Evolutionary conservation across 2,888 invertebrate genomes (phyloP).

Genomic region (Limenitis camilla): DNA sequence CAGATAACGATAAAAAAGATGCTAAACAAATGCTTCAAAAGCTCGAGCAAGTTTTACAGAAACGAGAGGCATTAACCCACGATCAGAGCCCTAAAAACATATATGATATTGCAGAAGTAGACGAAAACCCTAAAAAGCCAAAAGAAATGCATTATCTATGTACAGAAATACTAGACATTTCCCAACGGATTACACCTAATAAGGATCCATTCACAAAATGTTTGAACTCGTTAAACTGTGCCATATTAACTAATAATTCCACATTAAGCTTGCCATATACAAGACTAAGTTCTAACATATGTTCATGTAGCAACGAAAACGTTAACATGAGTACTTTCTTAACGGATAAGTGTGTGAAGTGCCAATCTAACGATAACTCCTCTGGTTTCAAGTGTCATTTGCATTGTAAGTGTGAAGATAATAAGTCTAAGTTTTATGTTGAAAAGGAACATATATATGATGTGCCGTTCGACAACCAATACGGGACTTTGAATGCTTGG

Average conservation of each 20-base stretch:
- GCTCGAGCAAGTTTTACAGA: conserved; percentile 75
- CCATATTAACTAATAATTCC: conserved; percentile 45
- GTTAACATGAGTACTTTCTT: conserved; percentile 31
- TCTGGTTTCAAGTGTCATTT: conserved; percentile 59
- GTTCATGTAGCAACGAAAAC: conserved; percentile 44
- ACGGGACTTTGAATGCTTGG: conserved; percentile 47
- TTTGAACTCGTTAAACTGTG: conserved; percentile 62
- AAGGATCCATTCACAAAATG: conserved; percentile 53
- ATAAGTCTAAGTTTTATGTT: conserved; percentile 50
- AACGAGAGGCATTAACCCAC: conserved; percentile 48
- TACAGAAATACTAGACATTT: conserved; percentile 64
- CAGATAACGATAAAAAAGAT: conserved; percentile 56
- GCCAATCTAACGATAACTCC: conserved; percentile 41
- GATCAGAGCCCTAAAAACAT: conserved; percentile 35
- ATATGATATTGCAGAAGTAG: conserved; percentile 40
- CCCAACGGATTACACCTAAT: conserved; percentile 41
- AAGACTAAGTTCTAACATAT: conserved; percentile 41
- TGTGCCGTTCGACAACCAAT: conserved; percentile 65
- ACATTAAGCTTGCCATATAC: conserved; percentile 60
- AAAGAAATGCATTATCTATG: conserved; percentile 70
- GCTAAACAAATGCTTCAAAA: conserved; percentile 79
- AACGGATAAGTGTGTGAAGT: conserved; percentile 40
- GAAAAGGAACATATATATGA: conserved; percentile 77
- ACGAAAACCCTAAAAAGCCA: conserved; percentile 41
- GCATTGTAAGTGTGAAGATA: conserved; percentile 46